A percentile compares a stretch with the other conserved stretches of the same genome.
Conservation (phyloP, 2,113 vertebrate genomes). For the Gopherus evgoodei region DNA sequence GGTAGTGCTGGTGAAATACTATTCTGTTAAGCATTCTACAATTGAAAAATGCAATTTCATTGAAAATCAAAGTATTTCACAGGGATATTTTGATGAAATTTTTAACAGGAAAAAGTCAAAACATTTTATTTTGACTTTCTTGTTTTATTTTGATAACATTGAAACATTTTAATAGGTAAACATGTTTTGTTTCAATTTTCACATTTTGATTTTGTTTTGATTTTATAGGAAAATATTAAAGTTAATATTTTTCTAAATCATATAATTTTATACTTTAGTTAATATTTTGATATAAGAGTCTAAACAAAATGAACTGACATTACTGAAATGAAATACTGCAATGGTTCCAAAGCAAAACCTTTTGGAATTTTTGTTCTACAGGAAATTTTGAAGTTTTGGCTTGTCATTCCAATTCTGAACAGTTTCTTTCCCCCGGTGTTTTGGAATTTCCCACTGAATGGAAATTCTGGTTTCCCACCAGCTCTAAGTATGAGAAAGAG, state of each 20-base stretch:
- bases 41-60: no score
- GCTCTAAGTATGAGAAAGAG: background rate
- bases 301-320: background rate
- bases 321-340: background rate
- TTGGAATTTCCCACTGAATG: background rate
- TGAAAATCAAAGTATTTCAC: no score
- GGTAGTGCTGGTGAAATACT: no score
- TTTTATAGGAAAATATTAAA: background rate
- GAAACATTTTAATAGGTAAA: no score
- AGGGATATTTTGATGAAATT: no score
- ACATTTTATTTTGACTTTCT: no score
- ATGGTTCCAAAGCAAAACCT: background rate
- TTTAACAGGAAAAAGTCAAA: no score
- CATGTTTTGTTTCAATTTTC: background rate
- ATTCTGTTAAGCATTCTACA: no score
- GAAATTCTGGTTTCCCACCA: background rate
- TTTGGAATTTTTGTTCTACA: background rate
- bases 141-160: no score
- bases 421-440: background rate
- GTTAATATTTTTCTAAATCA: background rate
- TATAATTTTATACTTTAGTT: background rate
- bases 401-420: background rate
- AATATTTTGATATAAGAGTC: background rate
- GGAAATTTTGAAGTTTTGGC: fast-evolving
- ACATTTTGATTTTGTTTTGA: background rate